phyloP scores from a whole-genome alignment of 1,140 invertebrate species.

The Diabrotica virgifera region DNA sequence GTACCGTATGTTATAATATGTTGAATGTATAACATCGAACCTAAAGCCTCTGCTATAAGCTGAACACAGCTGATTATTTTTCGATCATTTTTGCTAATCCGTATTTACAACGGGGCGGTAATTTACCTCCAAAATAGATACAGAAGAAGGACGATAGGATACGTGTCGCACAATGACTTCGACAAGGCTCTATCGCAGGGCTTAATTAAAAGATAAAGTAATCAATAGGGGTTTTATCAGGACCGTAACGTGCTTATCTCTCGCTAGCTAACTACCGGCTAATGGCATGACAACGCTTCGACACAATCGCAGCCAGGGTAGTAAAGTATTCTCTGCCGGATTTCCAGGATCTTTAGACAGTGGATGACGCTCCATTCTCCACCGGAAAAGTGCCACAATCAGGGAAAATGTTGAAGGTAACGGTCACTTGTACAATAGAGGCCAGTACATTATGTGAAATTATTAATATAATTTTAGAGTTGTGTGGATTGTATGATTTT shows the following conservation, averaged over 20 bases:
- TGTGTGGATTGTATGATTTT: too few species aligned
- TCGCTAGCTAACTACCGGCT: not conserved
- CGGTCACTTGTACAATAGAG: too few species aligned
- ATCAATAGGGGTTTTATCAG: conserved; percentile 14
- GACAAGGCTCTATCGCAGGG: conserved; percentile 6
- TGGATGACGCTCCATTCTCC: not conserved
- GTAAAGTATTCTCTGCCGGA: not conserved
- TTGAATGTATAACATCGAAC: too few species aligned
- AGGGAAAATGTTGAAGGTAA: too few species aligned
- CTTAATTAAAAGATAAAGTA: conserved; percentile 14
- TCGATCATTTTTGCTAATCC: too few species aligned
- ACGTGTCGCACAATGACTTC: conserved; percentile 4
- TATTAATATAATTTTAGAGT: too few species aligned
- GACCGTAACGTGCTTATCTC: conserved; percentile 7
- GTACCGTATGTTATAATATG: too few species aligned
- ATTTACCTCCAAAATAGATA: not conserved
- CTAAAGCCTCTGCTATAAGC: too few species aligned
- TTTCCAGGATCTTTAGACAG: not conserved
- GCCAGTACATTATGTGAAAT: too few species aligned
- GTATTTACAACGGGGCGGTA: too few species aligned
- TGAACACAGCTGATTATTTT: too few species aligned
- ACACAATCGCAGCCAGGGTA: not conserved
- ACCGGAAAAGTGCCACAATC: not conserved
- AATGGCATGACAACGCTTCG: not conserved
- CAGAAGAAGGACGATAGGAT: not conserved